These are phyloP conservation scores for Octopus sinensis DNA, from an alignment of 1,140 invertebrate species.

Conservation along the genomic window DNA sequence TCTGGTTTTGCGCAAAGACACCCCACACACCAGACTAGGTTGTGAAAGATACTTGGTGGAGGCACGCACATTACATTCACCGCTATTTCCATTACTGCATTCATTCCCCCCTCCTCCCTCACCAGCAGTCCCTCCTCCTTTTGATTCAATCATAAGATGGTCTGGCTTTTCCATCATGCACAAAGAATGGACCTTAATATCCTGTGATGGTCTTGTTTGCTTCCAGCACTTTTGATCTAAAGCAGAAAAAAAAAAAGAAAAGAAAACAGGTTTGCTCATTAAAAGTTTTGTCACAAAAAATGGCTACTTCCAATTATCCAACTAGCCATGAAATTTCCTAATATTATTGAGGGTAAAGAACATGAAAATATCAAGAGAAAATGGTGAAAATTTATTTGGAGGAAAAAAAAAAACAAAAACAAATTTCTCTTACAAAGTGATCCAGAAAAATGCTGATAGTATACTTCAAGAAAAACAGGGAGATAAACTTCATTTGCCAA, in stretches of 20 bases:
- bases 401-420: too few relatives aligned
- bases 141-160: constrained; percentile 8
- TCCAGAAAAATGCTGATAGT: too few relatives aligned
- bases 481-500: too few relatives aligned
- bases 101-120: neutral
- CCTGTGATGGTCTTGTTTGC: constrained; percentile 46
- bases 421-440: too few relatives aligned
- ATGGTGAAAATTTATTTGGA: too few relatives aligned
- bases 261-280: neutral
- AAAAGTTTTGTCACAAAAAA: too few relatives aligned
- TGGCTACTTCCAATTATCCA: too few relatives aligned
- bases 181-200: constrained; percentile 47
- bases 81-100: constrained; percentile 27
- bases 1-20: constrained; percentile 39
- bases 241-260: constrained; percentile 17
- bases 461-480: too few relatives aligned
- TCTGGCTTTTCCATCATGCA: constrained; percentile 42
- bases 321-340: too few relatives aligned
- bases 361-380: too few relatives aligned
- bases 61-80: neutral
- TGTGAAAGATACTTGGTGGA: constrained; percentile 24
- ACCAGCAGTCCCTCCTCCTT: neutral
- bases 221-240: constrained; percentile 24
- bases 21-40: constrained; percentile 49
- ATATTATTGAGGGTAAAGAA: too few relatives aligned